Evolutionary conservation across 2,888 invertebrate species (phyloP), one percentile per base, ranked within the genome.

Genomic region (Scrobipalpa atriplicella): DNA sequence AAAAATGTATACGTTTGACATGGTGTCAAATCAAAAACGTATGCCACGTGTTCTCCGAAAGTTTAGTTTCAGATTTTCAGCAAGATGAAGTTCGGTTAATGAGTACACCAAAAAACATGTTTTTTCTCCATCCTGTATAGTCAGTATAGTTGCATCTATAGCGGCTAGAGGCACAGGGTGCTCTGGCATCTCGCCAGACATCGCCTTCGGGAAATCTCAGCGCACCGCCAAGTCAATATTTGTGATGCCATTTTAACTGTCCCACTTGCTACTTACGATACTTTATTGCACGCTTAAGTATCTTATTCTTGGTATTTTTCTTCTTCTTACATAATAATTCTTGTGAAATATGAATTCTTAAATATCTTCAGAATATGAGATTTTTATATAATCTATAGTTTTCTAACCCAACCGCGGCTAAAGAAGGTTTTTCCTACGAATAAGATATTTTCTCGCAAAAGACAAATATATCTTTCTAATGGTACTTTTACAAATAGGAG

Each of bases 171-270:
- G 69, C 66, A 60, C 66, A 62, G 52, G 52, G 52, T 52, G 61
- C 56, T 29, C 67, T 74, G 78, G 78, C 75, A 58, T 41, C 60
- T 52, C 68, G 74, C 76, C 78, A 77, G 72, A 52, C 72, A 72
- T 67, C 73, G 71, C 72, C 72, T 72, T 75, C 72, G 71, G 72
- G 76, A 78, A 76, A 82, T 79, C 81, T 78, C 74, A 70, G 72
- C 73, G 72, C 78, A 80, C 80, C 82, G 79, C 85, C 80, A 79
- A 87, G 85, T 89, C 88, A 88, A 88, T 90, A 89, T 90, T 90
- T 89, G 87, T 83, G 84, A 84, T 83, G 85, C 85, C 83, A 85
- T 86, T 86, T 87, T 47, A 84, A 81, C 81, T 82, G 84, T 84
- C 82, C 75, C 76, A 72, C 74, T 74, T 72, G 72, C 77, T 76